These are phyloP conservation scores for Mormyrus hasselquistii DNA, from an alignment of 2,797 vertebrate species.

Conservation along the genomic window DNA sequence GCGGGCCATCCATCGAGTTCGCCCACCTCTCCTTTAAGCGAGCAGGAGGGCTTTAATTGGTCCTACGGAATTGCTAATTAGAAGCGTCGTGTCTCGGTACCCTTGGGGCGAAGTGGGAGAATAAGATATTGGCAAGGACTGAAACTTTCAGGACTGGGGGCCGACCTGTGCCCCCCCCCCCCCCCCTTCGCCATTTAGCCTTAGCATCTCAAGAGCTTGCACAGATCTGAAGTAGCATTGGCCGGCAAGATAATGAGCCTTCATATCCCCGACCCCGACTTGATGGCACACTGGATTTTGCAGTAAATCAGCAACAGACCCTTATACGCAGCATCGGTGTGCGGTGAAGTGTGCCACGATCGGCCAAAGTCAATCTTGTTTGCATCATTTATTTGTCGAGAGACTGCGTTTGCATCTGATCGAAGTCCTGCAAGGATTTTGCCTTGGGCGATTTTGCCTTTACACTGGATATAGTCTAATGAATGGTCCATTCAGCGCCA, in stretches of 20 bases:
- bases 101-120: not conserved
- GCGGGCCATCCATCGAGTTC: not conserved
- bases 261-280: no score
- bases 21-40: not conserved
- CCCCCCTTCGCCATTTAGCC: not conserved
- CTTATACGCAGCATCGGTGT: not conserved
- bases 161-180: not conserved
- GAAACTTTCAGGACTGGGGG: not conserved
- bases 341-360: not conserved
- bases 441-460: not conserved
- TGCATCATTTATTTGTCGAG: conserved; percentile 5
- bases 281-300: not conserved
- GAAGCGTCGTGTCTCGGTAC: not conserved
- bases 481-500: not conserved
- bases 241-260: not conserved
- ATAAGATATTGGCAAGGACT: not conserved
- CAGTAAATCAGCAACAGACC: not conserved
- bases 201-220: not conserved
- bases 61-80: conserved; percentile 11
- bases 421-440: conserved; percentile 1
- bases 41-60: not conserved
- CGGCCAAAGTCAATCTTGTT: not conserved
- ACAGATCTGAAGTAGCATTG: not conserved
- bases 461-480: not conserved
- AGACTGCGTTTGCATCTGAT: not conserved